These are phyloP conservation scores for Chymomyza fuscimana DNA, from an alignment of 2,888 invertebrate genomes.

Conservation along the genomic window DNA sequence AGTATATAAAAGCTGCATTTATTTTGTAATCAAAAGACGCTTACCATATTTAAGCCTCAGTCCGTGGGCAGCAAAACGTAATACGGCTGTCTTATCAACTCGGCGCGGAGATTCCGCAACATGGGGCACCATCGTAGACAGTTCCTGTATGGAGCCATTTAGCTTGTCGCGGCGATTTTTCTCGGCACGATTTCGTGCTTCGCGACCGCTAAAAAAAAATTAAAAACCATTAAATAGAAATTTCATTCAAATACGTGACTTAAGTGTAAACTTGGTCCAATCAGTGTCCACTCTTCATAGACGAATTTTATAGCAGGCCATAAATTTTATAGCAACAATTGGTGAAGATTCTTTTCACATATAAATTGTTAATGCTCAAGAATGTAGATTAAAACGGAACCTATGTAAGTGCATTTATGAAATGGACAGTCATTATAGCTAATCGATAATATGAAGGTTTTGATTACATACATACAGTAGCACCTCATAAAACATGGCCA, in stretches of 20 bases:
- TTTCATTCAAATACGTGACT: neutral
- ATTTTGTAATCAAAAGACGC: neutral
- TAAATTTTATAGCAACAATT: neutral
- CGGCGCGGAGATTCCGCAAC: constrained; percentile 90
- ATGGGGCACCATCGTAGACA: constrained; percentile 91
- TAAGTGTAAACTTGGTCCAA: neutral
- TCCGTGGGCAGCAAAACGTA: constrained; percentile 92
- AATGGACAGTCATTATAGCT: neutral
- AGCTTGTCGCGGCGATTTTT: constrained; percentile 94
- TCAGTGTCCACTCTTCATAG: neutral
- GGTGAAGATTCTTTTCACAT: neutral
- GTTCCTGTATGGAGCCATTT: constrained; percentile 90
- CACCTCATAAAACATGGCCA: neutral
- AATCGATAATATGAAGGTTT: neutral
- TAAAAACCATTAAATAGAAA: constrained; percentile 36
- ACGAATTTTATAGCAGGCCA: neutral
- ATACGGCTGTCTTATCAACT: constrained; percentile 94
- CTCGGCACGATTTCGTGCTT: constrained; percentile 92
- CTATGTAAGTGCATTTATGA: neutral
- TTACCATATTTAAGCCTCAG: constrained; percentile 87
- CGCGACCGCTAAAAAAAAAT: constrained; percentile 83
- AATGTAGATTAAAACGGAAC: neutral
- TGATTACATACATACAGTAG: neutral
- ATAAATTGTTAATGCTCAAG: neutral
- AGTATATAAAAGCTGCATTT: neutral